Evolutionary conservation across 2,888 invertebrate genomes (phyloP), one percentile per base, ranked within the genome.

Genomic region (Eupeodes latifasciatus): DNA sequence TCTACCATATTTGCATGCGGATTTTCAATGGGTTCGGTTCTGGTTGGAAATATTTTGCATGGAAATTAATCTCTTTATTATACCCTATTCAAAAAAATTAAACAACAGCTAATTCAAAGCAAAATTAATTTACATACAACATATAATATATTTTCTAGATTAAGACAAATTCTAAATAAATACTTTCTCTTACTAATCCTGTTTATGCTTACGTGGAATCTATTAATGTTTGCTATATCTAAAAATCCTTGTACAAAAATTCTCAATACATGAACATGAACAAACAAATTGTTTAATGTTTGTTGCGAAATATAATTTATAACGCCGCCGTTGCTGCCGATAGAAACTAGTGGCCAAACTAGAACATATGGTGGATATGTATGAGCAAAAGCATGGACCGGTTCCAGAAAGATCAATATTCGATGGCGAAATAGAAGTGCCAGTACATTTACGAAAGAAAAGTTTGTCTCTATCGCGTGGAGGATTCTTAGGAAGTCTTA

Each of bases 401-500:
- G 91, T 91, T 81, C 91, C 90, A 80, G 91, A 92, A 89, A 91
- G 93, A 66, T 90, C 89, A 61, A 90, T 90, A 75, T 91, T 92
- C 19, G 92, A 92, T 74, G 92, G 92, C 76, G 93, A 93, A 88
- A 92, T 93, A 82, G 91, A 92, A 85, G 91, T 94, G 85, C 93
- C 94, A 1, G 76, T 90, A 19, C 92, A 93, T 55, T 89, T 94
- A 81, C 92, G 92, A 47, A 90, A 91, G 72, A 86, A 91, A 49
- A 92, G 92, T 1, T 66, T 66, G 27, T 79, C 92, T 4, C 78
- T 93, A 89, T 91, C 92, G 5, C 92, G 92, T 66, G 92, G 93
- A 74, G 92, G 92, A 11, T 94, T 95, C 90, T 94, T 95, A 10
- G 95, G 95, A 11, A 94, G 94, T 5, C 90, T 95, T 61, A 94